Percentiles rank a stretch among this genome's conserved stretches.
phyloP scores from a whole-genome alignment of 2,113 vertebrate genomes.

The Oxyura jamaicensis region DNA sequence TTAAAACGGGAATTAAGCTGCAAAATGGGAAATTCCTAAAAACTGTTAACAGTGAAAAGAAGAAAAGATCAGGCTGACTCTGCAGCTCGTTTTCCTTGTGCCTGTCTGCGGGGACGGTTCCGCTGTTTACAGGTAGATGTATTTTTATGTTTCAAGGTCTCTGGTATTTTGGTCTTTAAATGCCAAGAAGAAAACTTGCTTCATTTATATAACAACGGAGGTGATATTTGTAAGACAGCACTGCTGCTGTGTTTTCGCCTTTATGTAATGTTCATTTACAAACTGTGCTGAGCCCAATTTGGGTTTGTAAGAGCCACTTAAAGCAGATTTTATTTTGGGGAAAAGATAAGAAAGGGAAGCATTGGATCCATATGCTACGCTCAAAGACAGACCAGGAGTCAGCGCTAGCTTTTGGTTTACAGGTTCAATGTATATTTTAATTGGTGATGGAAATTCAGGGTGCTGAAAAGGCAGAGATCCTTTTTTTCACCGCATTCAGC shows the following conservation, averaged over 20 bases:
- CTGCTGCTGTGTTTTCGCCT: not conserved
- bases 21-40: not conserved
- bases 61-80: not conserved
- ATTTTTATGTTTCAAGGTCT: not conserved
- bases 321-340: not conserved
- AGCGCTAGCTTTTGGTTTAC: not conserved
- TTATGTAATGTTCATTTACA: not conserved
- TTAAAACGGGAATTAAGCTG: not conserved
- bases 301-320: not conserved
- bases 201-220: not conserved
- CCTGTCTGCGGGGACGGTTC: not conserved
- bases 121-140: not conserved
- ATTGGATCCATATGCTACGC: not conserved
- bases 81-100: not conserved
- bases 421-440: accelerated
- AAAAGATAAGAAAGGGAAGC: not conserved
- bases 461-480: not conserved
- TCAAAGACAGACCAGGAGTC: not conserved
- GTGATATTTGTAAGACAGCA: not conserved
- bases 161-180: not conserved
- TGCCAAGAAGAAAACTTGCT: not conserved
- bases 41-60: not conserved
- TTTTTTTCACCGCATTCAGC: not conserved
- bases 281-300: not conserved
- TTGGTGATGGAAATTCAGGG: not conserved